phyloP scores from a whole-genome alignment of 2,888 invertebrate species.

The Hanleya hanleyi region DNA sequence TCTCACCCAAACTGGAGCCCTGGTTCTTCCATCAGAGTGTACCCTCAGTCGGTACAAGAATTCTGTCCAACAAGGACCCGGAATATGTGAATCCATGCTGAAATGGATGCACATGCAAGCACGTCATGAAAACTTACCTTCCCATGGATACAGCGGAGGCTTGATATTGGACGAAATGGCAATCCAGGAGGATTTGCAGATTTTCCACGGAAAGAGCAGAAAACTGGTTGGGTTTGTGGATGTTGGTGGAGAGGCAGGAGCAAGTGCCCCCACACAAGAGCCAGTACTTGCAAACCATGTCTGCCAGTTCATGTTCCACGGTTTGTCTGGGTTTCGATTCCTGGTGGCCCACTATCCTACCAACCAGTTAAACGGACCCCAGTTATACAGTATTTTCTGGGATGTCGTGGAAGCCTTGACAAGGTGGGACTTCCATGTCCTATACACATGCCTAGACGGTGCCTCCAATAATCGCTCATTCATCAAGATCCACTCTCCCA shows the following conservation, averaged over 20 bases:
- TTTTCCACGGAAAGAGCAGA: neutral
- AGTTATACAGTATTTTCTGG: slow-evolving; percentile 11
- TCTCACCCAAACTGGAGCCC: neutral
- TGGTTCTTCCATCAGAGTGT: neutral
- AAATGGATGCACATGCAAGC: slow-evolving; percentile 13
- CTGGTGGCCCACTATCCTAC: slow-evolving; percentile 5
- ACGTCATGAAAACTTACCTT: neutral
- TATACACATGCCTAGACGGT: slow-evolving; percentile 8
- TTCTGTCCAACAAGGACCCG: too few species aligned
- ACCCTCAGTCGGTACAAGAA: neutral
- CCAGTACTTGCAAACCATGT: neutral
- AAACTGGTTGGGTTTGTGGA: neutral
- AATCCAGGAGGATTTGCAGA: neutral
- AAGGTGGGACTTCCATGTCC: neutral
- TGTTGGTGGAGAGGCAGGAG: neutral
- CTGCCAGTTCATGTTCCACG: too few species aligned
- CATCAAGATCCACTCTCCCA: neutral
- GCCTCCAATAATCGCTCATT: neutral
- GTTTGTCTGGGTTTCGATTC: neutral
- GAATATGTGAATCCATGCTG: too few species aligned
- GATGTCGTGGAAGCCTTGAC: slow-evolving; percentile 10
- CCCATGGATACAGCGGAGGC: neutral
- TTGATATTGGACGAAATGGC: neutral
- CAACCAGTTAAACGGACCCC: neutral
- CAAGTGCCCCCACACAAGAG: neutral